phyloP scores from a whole-genome alignment of 2,797 vertebrate genomes.

The Sandelia bainsii region DNA sequence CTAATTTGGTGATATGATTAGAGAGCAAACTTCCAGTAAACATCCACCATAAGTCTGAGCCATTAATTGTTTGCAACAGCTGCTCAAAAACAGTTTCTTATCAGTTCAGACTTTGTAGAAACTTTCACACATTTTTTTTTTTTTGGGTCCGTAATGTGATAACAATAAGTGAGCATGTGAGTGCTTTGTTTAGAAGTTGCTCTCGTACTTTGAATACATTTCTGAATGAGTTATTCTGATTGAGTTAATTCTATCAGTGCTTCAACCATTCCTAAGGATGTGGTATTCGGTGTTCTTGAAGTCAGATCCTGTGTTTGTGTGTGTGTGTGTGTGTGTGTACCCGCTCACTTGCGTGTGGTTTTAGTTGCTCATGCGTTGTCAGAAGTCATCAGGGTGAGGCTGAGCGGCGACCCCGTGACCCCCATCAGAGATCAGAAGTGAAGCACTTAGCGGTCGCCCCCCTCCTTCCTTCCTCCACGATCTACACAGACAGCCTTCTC shows the following conservation, averaged over 20 bases:
- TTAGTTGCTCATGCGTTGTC: conserved; percentile 78
- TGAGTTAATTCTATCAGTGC: conserved; percentile 47
- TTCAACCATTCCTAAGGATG: conserved; percentile 33
- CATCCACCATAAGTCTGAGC: conserved; percentile 48
- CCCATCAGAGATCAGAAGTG: conserved; percentile 80
- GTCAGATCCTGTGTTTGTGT: conserved; percentile 27
- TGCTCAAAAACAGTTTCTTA: conserved; percentile 29
- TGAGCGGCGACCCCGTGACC: conserved; percentile 82
- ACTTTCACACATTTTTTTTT: not conserved
- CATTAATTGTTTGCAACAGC: conserved; percentile 52
- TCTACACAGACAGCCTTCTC: conserved; percentile 75
- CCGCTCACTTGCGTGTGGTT: conserved; percentile 49
- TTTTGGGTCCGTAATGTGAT: not conserved
- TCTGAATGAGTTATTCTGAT: not conserved
- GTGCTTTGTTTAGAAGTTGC: conserved; percentile 14
- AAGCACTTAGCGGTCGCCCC: conserved; percentile 70
- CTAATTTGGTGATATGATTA: conserved; percentile 74
- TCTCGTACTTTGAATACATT: conserved; percentile 9
- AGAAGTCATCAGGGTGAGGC: conserved; percentile 85
- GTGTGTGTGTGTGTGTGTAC: conserved; percentile 17
- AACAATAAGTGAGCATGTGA: conserved; percentile 4
- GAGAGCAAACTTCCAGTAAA: conserved; percentile 66
- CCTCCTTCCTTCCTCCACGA: conserved; percentile 51
- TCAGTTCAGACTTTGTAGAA: conserved; percentile 8
- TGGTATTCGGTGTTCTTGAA: conserved; percentile 49